Conservation (phyloP, 30 jellyfish, hydroid and myxozoan genomes). For the Turritopsis rubra region DNA sequence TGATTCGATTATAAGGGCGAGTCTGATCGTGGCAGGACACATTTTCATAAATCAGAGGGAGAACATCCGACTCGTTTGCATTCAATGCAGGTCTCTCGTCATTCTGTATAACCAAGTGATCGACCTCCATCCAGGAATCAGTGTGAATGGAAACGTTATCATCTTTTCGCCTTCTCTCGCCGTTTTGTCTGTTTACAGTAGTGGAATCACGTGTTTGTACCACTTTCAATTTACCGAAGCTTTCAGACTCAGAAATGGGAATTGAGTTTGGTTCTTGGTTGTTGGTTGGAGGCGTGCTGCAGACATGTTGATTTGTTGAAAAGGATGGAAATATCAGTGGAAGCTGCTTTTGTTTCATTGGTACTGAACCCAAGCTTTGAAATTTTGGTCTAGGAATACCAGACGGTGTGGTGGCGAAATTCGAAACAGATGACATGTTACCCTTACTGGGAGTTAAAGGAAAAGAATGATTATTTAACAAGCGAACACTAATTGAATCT, state of each 20-base stretch:
- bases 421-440: neutral
- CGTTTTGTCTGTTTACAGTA: neutral
- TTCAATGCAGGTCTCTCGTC: conserved; percentile 29
- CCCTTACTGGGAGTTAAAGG: neutral
- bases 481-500: neutral
- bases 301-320: neutral
- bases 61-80: neutral
- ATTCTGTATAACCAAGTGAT: neutral
- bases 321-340: neutral
- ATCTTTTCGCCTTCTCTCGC: neutral
- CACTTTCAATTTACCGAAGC: neutral
- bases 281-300: neutral
- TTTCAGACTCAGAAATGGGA: neutral
- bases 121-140: neutral
- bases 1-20: neutral
- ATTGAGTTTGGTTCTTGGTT: neutral
- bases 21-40: neutral
- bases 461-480: neutral
- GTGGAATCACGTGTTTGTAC: neutral
- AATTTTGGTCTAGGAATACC: neutral
- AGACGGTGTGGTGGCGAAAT: neutral
- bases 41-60: neutral
- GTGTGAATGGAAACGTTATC: neutral
- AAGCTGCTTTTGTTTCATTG: neutral
- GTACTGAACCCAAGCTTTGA: neutral